phyloP scores from a whole-genome alignment of 1,140 invertebrate species.

The Antheraea pernyi region DNA sequence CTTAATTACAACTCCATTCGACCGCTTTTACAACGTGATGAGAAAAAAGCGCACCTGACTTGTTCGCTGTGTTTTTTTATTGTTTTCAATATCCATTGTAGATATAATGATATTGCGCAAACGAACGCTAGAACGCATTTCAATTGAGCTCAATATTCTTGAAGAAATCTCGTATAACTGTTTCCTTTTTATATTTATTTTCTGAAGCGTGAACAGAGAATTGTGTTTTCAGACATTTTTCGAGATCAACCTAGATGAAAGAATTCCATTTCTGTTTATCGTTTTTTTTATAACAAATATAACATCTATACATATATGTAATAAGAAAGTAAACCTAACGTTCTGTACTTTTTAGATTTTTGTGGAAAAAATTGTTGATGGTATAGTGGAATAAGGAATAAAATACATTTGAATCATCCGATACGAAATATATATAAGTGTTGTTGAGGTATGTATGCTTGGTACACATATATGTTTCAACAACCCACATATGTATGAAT shows the following conservation, averaged over 20 bases:
- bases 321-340: too few species aligned
- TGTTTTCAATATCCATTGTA: conserved; percentile 58
- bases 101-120: conserved; percentile 64
- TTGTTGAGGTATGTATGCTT: too few species aligned
- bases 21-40: conserved; percentile 45
- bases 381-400: too few species aligned
- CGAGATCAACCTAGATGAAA: not conserved
- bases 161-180: conserved; percentile 33
- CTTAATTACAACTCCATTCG: conserved; percentile 66
- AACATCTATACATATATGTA: too few species aligned
- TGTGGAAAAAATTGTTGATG: too few species aligned
- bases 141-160: conserved; percentile 54
- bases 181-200: conserved; percentile 22
- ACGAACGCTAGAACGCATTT: conserved; percentile 47
- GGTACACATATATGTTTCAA: too few species aligned
- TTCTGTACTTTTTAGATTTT: too few species aligned
- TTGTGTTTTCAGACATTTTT: conserved; percentile 14
- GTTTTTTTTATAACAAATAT: too few species aligned
- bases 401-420: too few species aligned
- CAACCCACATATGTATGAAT: too few species aligned
- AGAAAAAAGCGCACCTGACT: conserved; percentile 63
- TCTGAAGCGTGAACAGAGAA: not conserved
- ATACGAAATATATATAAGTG: too few species aligned
- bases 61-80: conserved; percentile 42
- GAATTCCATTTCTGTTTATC: not conserved